Percentiles rank a stretch among this genome's conserved stretches.
phyloP scores from a whole-genome alignment of 2,888 invertebrate genomes.

The Cataglyphis rosenhaueri region DNA sequence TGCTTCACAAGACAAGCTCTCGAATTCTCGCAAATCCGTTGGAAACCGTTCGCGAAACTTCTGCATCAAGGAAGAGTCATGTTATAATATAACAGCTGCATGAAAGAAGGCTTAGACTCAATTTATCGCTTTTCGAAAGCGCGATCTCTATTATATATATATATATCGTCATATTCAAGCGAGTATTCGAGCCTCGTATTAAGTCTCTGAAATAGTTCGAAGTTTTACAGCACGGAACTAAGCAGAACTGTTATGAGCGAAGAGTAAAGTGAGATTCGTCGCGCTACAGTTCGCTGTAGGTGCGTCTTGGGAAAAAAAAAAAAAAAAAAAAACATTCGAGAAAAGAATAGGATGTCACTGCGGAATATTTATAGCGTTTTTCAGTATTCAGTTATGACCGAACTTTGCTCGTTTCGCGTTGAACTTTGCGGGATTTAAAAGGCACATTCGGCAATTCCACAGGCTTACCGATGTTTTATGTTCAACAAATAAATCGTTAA shows the following conservation, averaged over 20 bases:
- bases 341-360: slow-evolving; percentile 3
- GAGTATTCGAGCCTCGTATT: slow-evolving; percentile 13
- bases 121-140: slow-evolving; percentile 13
- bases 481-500: neutral
- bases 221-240: slow-evolving; percentile 8
- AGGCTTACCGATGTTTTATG: slow-evolving; percentile 7
- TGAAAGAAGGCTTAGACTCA: neutral
- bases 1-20: neutral
- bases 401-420: slow-evolving; percentile 38
- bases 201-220: slow-evolving; percentile 3
- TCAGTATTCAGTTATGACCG: slow-evolving; percentile 7
- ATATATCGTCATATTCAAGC: neutral
- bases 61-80: neutral
- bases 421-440: neutral
- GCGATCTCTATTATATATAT: neutral
- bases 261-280: slow-evolving; percentile 65
- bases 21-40: neutral
- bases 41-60: slow-evolving; percentile 6
- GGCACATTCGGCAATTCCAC: neutral
- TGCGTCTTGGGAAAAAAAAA: neutral
- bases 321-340: neutral
- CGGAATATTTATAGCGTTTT: slow-evolving; percentile 18
- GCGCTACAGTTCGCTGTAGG: slow-evolving; percentile 38
- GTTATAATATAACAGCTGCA: neutral
- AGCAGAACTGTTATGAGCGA: slow-evolving; percentile 31